phyloP scores from a whole-genome alignment of 1,140 invertebrate genomes.

The Caerostris darwini region DNA sequence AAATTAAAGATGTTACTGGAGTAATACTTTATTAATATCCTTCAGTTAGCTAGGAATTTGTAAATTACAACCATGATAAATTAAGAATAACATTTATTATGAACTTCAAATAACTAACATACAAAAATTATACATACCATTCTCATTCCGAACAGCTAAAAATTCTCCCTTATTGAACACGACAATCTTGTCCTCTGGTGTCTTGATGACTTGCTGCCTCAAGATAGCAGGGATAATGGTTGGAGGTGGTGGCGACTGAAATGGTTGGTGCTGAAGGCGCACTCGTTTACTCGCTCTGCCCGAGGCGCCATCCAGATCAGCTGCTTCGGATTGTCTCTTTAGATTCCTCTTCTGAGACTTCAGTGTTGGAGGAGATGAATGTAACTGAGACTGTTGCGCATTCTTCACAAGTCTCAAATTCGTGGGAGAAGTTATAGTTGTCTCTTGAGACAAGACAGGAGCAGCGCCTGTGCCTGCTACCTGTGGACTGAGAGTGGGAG shows the following conservation, averaged over 20 bases:
- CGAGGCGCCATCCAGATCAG: slow-evolving; percentile 28
- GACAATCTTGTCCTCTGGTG: slow-evolving; percentile 90
- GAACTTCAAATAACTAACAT: background rate
- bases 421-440: background rate
- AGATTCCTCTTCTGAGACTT: slow-evolving; percentile 51
- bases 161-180: slow-evolving; percentile 86
- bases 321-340: slow-evolving; percentile 39
- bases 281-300: slow-evolving; percentile 83
- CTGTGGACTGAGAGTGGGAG: slow-evolving; percentile 48
- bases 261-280: slow-evolving; percentile 87
- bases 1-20: too few relatives aligned
- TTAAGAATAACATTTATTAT: background rate
- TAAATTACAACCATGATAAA: too few relatives aligned
- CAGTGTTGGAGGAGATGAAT: slow-evolving; percentile 40
- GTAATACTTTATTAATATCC: too few relatives aligned
- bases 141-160: slow-evolving; percentile 92
- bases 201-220: slow-evolving; percentile 84
- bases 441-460: slow-evolving; percentile 23
- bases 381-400: slow-evolving; percentile 21
- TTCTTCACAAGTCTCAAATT: slow-evolving; percentile 13
- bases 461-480: background rate
- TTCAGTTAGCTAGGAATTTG: too few relatives aligned
- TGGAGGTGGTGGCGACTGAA: slow-evolving; percentile 90
- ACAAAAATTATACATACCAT: slow-evolving; percentile 79
- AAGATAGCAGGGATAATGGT: slow-evolving; percentile 83